Evolutionary conservation across 2,113 vertebrate genomes (phyloP).

Genomic region (Ailurus styani): DNA sequence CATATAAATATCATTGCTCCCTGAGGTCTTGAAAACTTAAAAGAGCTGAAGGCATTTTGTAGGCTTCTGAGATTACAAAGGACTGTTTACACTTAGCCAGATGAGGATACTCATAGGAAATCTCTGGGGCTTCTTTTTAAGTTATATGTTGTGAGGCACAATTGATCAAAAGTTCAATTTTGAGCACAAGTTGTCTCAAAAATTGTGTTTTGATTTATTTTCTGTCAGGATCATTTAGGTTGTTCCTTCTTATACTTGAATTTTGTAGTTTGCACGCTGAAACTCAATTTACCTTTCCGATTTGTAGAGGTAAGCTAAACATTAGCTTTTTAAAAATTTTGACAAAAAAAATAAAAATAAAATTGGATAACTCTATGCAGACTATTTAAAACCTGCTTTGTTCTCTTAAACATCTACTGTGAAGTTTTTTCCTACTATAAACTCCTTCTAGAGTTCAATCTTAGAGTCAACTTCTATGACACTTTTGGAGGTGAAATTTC

Average conservation of each 20-base stretch:
- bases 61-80: neutral
- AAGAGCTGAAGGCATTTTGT: neutral
- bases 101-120: neutral
- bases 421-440: neutral
- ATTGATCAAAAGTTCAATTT: neutral
- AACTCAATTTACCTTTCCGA: neutral
- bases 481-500: neutral
- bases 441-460: neutral
- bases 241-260: neutral
- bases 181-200: neutral
- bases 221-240: neutral
- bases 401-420: neutral
- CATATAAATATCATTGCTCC: slow-evolving; percentile 12
- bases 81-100: neutral
- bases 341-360: neutral
- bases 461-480: neutral
- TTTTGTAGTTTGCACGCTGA: neutral
- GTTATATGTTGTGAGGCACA: neutral
- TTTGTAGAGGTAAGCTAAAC: neutral
- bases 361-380: neutral
- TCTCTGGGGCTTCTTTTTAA: neutral
- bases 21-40: neutral
- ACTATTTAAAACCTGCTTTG: neutral
- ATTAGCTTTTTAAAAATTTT: neutral
- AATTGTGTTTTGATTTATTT: neutral